Evolutionary conservation across 1,140 invertebrate species (phyloP), one percentile per base, ranked within the genome.

Genomic region (Propsilocerus akamusi): DNA sequence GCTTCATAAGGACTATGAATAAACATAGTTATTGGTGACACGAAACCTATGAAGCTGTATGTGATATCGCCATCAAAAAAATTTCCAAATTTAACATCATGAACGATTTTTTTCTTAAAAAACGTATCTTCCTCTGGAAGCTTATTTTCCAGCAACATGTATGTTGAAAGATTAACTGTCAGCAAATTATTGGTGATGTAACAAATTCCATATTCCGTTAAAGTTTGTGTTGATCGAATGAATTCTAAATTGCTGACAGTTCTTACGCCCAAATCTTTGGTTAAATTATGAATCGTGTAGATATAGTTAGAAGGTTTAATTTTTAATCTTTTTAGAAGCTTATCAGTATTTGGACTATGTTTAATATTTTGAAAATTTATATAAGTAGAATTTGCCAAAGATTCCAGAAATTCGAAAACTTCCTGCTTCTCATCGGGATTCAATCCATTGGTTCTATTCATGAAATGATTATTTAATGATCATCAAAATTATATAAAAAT

Each of bases 1-100:
- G 72, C 66, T 53, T 78, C 76, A 11, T 66, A 59, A 0, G 73
- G 68, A 0, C 70, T 69, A 47, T 76, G 73, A 7, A 76, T 59
- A 53, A 68, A 76, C 5, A 69, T 68, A 30, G 25, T 22, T 32
- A 53, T 53, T 34, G 48, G 17, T 4, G 24, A 32, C 8, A 50
- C 26, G 28, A 53, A 50, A 23, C 53, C 52, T 22, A 53, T 47
- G 28, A 56, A 53, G 51, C 53, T 34, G 37, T 52, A 48, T 11
- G n/a, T 26, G 17, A 48, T 23, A 14, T 48, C 46, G 14, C 51
- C 51, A 26, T 48, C 51, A 28, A 52, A 52, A 20, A 47, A 20
- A 51, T 51, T 51, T 24, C 46, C 41, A 22, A 25, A 22, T 12
- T 32, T 11, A 17, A 49, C 48, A 20, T 32, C 8, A 22, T 49